These are phyloP conservation scores for Hoplodrina blanda DNA, from an alignment of 2,888 invertebrate species.

Conservation along the genomic window DNA sequence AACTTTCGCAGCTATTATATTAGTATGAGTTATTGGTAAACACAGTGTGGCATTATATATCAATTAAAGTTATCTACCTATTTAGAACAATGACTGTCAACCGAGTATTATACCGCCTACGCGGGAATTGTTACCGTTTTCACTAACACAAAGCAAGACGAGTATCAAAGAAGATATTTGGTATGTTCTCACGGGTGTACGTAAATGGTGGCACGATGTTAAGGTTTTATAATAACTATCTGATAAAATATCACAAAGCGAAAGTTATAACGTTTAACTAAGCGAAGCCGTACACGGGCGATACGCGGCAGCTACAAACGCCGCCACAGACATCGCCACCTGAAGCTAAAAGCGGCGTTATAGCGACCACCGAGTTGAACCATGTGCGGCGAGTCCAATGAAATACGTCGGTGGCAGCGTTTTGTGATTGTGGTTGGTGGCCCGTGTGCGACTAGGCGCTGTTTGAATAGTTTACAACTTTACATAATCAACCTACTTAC, in stretches of 20 bases:
- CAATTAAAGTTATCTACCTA: constrained; percentile 9
- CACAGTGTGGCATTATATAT: neutral
- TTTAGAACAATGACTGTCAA: constrained; percentile 30
- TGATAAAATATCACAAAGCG: constrained; percentile 9
- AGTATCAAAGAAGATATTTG: constrained; percentile 36
- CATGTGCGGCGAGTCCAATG: no score
- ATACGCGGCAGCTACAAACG: no score
- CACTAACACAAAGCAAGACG: constrained; percentile 33
- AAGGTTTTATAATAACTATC: neutral
- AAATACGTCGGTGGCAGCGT: no score
- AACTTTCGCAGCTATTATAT: no score
- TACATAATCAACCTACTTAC: neutral
- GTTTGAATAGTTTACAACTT: neutral
- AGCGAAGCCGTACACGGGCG: no score
- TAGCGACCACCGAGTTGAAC: no score
- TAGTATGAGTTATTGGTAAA: neutral
- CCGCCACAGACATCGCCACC: no score
- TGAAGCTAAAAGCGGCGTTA: no score
- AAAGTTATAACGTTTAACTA: constrained; percentile 10
- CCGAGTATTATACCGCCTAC: constrained; percentile 1
- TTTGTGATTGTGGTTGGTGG: no score
- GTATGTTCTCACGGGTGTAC: constrained; percentile 37
- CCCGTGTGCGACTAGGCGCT: no score
- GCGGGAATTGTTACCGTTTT: constrained; percentile 33
- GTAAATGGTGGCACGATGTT: neutral